These are phyloP conservation scores for Anoncus sp. DNA, from an alignment of 2,888 invertebrate genomes.

Conservation along the genomic window DNA sequence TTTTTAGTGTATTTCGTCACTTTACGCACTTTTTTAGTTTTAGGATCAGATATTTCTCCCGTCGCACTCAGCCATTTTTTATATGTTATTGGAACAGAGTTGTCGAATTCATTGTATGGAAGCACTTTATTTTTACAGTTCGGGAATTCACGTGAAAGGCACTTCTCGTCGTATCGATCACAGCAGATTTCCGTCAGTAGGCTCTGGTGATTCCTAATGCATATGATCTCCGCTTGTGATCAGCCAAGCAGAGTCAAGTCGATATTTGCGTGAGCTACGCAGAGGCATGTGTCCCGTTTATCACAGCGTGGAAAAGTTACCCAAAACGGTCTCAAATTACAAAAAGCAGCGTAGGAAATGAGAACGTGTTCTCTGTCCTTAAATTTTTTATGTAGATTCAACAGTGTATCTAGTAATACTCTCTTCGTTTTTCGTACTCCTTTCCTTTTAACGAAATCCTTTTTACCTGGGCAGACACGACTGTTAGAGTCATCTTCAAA, in stretches of 20 bases:
- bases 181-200: slow-evolving; percentile 52
- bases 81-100: slow-evolving; percentile 2
- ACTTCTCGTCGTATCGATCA: slow-evolving; percentile 43
- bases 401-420: slow-evolving; percentile 34
- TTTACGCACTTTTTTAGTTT: slow-evolving; percentile 23
- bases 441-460: slow-evolving; percentile 43
- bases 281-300: slow-evolving; percentile 62
- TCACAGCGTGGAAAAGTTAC: slow-evolving; percentile 49
- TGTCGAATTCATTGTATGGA: slow-evolving; percentile 36
- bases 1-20: slow-evolving; percentile 22
- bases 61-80: slow-evolving; percentile 16
- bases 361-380: slow-evolving; percentile 12
- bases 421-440: slow-evolving; percentile 38
- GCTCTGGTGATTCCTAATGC: slow-evolving; percentile 27
- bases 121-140: slow-evolving; percentile 22
- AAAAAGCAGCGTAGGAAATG: slow-evolving; percentile 60
- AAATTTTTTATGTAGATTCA: slow-evolving; percentile 59
- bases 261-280: slow-evolving; percentile 58
- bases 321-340: slow-evolving; percentile 63
- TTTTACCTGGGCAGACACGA: slow-evolving; percentile 59
- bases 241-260: slow-evolving; percentile 49
- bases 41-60: slow-evolving; percentile 14
- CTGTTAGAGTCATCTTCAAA: slow-evolving; percentile 54
- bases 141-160: slow-evolving; percentile 19
- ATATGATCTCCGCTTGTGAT: slow-evolving; percentile 44